Conservation (phyloP, 2,113 vertebrate genomes). For the Gallinago jamesoni region DNA sequence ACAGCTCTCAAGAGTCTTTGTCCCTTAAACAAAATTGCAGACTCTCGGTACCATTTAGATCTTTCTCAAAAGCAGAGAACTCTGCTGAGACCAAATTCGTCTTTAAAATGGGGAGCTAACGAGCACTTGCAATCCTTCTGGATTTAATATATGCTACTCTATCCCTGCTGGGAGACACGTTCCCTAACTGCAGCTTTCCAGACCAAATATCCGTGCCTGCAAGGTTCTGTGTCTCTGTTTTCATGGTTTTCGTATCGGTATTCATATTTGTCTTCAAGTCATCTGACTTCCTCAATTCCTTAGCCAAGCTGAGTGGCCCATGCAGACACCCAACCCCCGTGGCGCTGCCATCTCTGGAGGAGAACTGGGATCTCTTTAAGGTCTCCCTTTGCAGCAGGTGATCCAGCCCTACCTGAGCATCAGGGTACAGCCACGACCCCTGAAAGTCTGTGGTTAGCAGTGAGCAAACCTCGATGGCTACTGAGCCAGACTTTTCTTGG, state of each 20-base stretch:
- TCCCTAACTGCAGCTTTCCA: background rate
- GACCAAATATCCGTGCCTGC: background rate
- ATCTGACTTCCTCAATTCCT: background rate
- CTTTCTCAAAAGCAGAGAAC: background rate
- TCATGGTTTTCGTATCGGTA: background rate
- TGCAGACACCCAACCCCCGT: background rate
- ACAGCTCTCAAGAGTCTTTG: background rate
- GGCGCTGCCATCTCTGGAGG: background rate
- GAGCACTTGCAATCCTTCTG: background rate
- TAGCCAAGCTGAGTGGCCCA: background rate
- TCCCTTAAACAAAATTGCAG: background rate
- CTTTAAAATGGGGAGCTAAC: background rate
- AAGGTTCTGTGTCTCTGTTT: background rate
- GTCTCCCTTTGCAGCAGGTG: background rate
- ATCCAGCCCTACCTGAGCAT: background rate
- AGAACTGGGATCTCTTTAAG: background rate
- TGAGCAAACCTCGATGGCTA: background rate
- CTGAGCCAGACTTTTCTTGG: background rate
- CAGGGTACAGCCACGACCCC: background rate
- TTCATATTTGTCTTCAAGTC: background rate
- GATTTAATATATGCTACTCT: background rate
- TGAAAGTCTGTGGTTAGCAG: accelerated
- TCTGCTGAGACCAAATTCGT: background rate
- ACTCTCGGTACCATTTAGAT: background rate
- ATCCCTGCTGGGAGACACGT: background rate